Evolutionary conservation across 1,140 invertebrate species (phyloP).

Genomic region (Cylas formicarius): DNA sequence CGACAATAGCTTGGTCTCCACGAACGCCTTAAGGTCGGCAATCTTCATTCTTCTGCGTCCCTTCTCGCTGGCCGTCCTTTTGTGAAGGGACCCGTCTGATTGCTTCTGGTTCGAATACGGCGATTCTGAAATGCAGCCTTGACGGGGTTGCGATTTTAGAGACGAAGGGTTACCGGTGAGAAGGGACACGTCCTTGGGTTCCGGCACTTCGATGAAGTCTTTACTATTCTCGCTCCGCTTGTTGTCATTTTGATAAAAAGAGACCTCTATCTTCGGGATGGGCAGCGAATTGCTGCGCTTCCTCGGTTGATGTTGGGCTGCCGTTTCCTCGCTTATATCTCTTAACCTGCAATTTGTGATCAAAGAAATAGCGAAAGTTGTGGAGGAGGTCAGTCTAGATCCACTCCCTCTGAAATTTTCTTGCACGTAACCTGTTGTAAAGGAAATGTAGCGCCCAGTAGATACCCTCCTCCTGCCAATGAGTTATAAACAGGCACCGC

Average conservation of each 20-base stretch:
- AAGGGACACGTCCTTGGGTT: slow-evolving; percentile 55
- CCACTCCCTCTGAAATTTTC: not conserved
- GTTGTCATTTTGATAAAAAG: slow-evolving; percentile 69
- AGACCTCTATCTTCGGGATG: slow-evolving; percentile 87
- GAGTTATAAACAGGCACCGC: slow-evolving; percentile 90
- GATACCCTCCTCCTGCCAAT: slow-evolving; percentile 97
- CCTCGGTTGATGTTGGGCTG: slow-evolving; percentile 61
- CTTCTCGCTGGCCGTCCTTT: slow-evolving; percentile 69
- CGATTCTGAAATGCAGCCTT: slow-evolving; percentile 35
- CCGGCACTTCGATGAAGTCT: slow-evolving; percentile 69
- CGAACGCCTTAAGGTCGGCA: slow-evolving; percentile 79
- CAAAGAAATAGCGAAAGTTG: not conserved
- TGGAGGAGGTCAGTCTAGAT: slow-evolving; percentile 22
- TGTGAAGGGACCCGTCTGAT: slow-evolving; percentile 53
- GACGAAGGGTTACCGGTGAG: slow-evolving; percentile 45
- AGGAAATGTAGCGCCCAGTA: slow-evolving; percentile 95
- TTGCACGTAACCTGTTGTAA: slow-evolving; percentile 63
- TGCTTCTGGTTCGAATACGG: slow-evolving; percentile 42
- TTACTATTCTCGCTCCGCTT: slow-evolving; percentile 59
- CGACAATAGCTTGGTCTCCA: slow-evolving; percentile 83
- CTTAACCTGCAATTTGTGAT: slow-evolving; percentile 65
- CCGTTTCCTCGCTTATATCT: slow-evolving; percentile 72
- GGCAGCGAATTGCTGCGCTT: slow-evolving; percentile 86
- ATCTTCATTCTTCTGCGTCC: slow-evolving; percentile 83
- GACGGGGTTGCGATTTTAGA: too few relatives aligned